Base-by-base conservation (phyloP, 2,888 invertebrate genomes). In the Apotomis turbidana region DNA sequence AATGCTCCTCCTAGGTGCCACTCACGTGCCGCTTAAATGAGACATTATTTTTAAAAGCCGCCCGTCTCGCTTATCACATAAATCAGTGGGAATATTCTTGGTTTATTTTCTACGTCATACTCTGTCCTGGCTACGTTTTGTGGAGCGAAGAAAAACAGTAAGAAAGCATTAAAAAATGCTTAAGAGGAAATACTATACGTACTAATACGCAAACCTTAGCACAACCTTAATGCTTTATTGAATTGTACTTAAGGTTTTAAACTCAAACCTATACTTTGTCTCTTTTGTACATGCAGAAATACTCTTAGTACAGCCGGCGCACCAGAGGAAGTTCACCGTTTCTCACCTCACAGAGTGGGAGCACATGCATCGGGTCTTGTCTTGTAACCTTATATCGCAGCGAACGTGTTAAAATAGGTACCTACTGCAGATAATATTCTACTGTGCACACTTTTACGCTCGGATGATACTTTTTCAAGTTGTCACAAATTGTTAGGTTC, bases 401-500 rank as follows among this genome's bases (percentile, higher is more conserved):
- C 27, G 27, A 27, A 27, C 27, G 27, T 27, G 27, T 41, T 41
- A 41, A 2, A 41, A 41, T 6, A 41, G 6, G 6, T 41, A 6
- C 15, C 15, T 71, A 59, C 67, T 71, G 71, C 36, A 12, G 5
- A 0, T 55, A 9, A 55, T 59, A 59, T 57, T 51, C 1, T 12
- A 38, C 61, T 71, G 54, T 52, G 58, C 10, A 12, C 51, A 51
- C 49, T 67, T 66, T 57, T 67, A 66, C 67, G 67, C 60, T 15
- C 27, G 55, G 61, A 57, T 67, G 55, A 67, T 71, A 67, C 67
- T 61, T 71, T 67, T 71, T 71, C 66, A 71, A 71, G 71, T 67
- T 67, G 67, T 71, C 71, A 51, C 61, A 71, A 67, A 71, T 67
- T 67, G 55, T 71, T 67, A 67, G 55, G 67, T 67, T 57, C 36